Base-by-base conservation (phyloP, 1,140 invertebrate species). In the Drosophila murphyi region DNA sequence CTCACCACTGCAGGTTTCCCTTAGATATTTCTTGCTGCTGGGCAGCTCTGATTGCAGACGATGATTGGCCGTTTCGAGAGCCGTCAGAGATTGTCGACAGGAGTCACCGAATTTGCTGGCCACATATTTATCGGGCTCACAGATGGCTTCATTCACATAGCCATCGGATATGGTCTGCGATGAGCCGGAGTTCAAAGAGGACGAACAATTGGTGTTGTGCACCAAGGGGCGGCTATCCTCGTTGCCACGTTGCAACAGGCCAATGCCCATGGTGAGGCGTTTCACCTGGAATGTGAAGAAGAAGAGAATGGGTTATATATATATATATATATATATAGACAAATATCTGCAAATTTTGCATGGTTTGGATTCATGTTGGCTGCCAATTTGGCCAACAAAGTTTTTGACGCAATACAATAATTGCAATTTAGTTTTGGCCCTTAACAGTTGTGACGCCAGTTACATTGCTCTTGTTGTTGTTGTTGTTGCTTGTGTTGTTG, bases 61-160 rank as follows among this genome's bases (percentile, higher is more conserved):
- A 48, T 88, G 82, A 5, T 86, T 90, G 64, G 90, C 90, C 51
- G 78, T 77, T 56, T 91, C 85, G 63, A 92, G 56, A 2, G 91
- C 91, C 6, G 89, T 92, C 45, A 92, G 68, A n/a, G 92, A 92
- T 76, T 92, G 92, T 3, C 91, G 82, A 55, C 92, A 92, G 10
- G 92, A 92, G 69, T 92, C 92, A 20, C 92, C 92, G 54, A 92
- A 92, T 75, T 92, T 92, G 71, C 80, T 92, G n/a, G 92, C 90
- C 57, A 92, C 91, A 62, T 92, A 85, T 75, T 92, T 93, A 74
- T 94, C 94, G 6, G 94, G 93, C 72, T 95, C 94, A 4, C 94
- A 94, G 62, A 94, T 95, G 72, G 94, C 94, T 92, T 97, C 96
- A 93, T 96, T 96, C 75, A 96, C 96, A 93, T 96, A 96, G 34